A percentile compares a stretch with the other conserved stretches of the same genome.
Evolutionary conservation across 2,797 vertebrate species (phyloP).

Genomic region (Novumbra hubbsi): DNA sequence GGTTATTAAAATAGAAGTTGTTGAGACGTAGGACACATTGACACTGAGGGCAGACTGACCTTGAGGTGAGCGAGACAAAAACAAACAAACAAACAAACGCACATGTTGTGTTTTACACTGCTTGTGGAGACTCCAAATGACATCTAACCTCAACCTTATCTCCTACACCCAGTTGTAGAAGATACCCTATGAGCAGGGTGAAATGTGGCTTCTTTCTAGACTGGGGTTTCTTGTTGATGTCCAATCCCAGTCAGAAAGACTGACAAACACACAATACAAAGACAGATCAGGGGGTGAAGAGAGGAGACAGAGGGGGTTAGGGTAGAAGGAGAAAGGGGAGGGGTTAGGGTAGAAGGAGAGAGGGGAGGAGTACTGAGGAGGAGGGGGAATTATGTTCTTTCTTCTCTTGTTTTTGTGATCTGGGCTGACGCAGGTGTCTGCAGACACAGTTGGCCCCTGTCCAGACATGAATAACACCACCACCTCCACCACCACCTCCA

Average conservation of each 20-base stretch:
- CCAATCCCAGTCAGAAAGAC: not conserved
- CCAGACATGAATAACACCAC: constrained; percentile 67
- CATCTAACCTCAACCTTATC: too few relatives aligned
- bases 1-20: constrained; percentile 22
- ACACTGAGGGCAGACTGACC: constrained; percentile 44
- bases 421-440: constrained; percentile 65
- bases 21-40: constrained; percentile 28
- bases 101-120: not conserved
- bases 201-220: too few relatives aligned
- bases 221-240: too few relatives aligned
- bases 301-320: too few relatives aligned
- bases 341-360: constrained; percentile 9
- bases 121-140: too few relatives aligned
- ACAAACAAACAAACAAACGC: constrained; percentile 11
- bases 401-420: constrained; percentile 59
- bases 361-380: constrained; percentile 10
- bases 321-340: not conserved
- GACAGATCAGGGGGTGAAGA: not conserved
- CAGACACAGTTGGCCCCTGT: constrained; percentile 58
- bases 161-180: too few relatives aligned
- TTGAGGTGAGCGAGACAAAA: not conserved
- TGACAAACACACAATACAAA: not conserved
- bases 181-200: too few relatives aligned
- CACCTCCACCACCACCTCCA: constrained; percentile 47
- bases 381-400: constrained; percentile 45